Evolutionary conservation across 2,888 invertebrate species (phyloP), one percentile per base, ranked within the genome.

Genomic region (Drosophila gaucha): DNA sequence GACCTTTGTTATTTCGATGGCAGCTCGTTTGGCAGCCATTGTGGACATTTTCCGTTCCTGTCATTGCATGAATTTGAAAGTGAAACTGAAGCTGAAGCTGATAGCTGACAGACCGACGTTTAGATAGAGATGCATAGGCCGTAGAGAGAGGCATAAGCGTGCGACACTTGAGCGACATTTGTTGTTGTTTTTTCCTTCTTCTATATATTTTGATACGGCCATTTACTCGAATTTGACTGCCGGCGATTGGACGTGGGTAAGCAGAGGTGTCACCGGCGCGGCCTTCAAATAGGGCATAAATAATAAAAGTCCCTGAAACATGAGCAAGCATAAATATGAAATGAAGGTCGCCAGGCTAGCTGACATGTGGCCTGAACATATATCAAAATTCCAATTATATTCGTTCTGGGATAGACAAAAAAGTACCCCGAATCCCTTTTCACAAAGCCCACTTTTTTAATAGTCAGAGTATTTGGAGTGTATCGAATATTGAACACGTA

Each of bases 41-140:
- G 62, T 72, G 75, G 69, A 70, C 63, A 83, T 78, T 78, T 82
- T 79, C 67, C 68, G 50, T 59, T 77, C 43, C 86, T 68, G 74
- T 76, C 83, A 74, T 64, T 62, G 54, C 70, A 41, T 63, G 47
- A 67, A 77, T 80, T 86, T 75, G 82, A 77, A 77, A 86, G 87
- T 80, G 59, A 63, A 60, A 55, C 67, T 52, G 57, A 49, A 59
- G 47, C 67, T 77, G 85, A 74, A 9, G 31, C 12, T 31, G 31
- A 31, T 60, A 58, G 28, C 6, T 30, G 28, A 28, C 28, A 44
- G 44, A 4, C 6, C 4, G 44, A 30, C 44, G n/a, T 18, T 67
- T 83, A 44, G 67, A 59, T 64, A 67, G 63, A 80, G 80, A 78
- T 86, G 86, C 67, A 41, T 57, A 54, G 57, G 28, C 14, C 16